Percentiles rank a stretch among this genome's conserved stretches.
phyloP scores from a whole-genome alignment of 2,888 invertebrate species.

The Lissonota sp. region DNA sequence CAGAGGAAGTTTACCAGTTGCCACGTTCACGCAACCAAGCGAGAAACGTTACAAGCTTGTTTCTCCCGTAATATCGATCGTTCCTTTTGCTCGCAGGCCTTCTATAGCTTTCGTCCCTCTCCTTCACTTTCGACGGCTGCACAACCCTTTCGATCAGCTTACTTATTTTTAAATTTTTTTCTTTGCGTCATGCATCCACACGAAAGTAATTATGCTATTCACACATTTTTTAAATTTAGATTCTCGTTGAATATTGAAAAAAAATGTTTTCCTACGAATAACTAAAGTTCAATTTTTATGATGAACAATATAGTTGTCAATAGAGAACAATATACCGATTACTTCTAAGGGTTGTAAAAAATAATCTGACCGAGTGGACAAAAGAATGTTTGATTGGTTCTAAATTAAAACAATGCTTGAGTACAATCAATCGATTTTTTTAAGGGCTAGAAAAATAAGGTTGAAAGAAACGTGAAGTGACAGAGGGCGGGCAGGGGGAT shows the following conservation, averaged over 20 bases:
- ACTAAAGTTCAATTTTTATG: too few relatives aligned
- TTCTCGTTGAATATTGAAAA: too few relatives aligned
- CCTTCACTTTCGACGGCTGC: conserved; percentile 7
- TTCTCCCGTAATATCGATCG: conserved; percentile 45
- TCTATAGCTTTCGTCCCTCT: conserved; percentile 14
- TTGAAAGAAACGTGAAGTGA: background rate
- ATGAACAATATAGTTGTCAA: too few relatives aligned
- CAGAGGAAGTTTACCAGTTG: conserved; percentile 38
- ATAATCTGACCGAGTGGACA: background rate
- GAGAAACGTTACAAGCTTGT: conserved; percentile 52
- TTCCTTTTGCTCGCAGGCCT: conserved; percentile 17
- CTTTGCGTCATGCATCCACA: conserved; percentile 27
- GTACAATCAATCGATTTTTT: background rate
- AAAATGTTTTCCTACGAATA: too few relatives aligned
- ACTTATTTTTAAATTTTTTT: conserved; percentile 39
- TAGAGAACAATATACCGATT: background rate
- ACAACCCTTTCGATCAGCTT: conserved; percentile 35
- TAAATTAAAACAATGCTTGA: background rate
- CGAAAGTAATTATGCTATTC: too few relatives aligned
- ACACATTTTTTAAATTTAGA: too few relatives aligned
- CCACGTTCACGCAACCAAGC: conserved; percentile 55
- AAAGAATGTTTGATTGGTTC: background rate
- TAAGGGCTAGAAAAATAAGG: background rate
- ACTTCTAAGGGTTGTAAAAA: background rate
- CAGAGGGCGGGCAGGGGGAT: conserved; percentile 4